phyloP scores from a whole-genome alignment of 1,140 invertebrate species.

The Varroa destructor region DNA sequence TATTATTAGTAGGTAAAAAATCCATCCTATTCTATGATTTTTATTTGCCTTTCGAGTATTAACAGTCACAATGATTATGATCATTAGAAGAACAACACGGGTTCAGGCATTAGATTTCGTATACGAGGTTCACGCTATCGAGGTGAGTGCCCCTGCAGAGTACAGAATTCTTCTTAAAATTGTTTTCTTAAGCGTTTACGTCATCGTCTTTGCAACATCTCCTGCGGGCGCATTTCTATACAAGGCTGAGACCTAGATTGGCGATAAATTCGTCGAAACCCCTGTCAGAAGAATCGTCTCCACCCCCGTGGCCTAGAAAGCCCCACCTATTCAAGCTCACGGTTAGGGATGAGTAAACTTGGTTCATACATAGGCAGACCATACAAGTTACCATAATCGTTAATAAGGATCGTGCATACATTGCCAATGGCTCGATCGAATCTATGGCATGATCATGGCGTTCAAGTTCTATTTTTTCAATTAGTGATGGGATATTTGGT shows the following conservation, averaged over 20 bases:
- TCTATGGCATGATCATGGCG: background rate
- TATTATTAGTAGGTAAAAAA: no score
- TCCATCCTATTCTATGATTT: no score
- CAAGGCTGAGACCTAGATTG: constrained; percentile 24
- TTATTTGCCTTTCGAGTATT: no score
- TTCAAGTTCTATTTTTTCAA: background rate
- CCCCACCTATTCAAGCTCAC: background rate
- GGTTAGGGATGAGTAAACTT: constrained; percentile 26
- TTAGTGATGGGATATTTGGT: constrained; percentile 3
- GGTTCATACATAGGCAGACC: constrained; percentile 20
- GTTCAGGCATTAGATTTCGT: no score
- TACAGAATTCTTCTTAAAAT: no score
- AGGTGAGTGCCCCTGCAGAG: no score
- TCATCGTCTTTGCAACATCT: constrained; percentile 27
- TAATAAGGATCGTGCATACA: constrained; percentile 9
- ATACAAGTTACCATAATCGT: constrained; percentile 20
- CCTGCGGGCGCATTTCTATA: constrained; percentile 12
- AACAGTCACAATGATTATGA: no score
- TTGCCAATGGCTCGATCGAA: background rate
- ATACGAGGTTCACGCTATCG: no score
- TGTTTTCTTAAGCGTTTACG: background rate
- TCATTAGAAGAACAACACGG: no score
- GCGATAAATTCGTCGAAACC: constrained; percentile 19
- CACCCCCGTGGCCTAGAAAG: background rate
- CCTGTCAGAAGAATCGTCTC: constrained; percentile 15